phyloP scores from a whole-genome alignment of 2,888 invertebrate genomes.

The Temnothorax rugatulus region DNA sequence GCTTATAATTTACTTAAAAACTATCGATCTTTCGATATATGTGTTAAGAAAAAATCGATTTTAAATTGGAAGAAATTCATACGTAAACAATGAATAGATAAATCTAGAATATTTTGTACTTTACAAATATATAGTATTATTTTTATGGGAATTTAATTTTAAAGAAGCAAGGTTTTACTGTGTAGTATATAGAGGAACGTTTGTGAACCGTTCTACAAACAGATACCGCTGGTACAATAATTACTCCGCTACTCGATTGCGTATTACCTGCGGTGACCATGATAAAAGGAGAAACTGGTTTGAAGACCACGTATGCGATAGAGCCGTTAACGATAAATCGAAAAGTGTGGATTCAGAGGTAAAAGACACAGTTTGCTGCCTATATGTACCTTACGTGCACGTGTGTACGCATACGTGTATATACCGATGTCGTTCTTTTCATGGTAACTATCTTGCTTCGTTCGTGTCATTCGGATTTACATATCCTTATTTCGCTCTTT shows the following conservation, averaged over 20 bases:
- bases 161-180: background rate
- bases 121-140: conserved; percentile 72
- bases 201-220: conserved; percentile 43
- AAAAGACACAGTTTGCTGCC: conserved; percentile 58
- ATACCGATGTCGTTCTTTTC: conserved; percentile 68
- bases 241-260: conserved; percentile 78
- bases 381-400: conserved; percentile 58
- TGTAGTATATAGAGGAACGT: background rate
- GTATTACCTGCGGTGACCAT: conserved; percentile 73
- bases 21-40: background rate
- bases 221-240: conserved; percentile 69
- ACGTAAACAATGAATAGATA: background rate
- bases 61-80: background rate
- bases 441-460: conserved; percentile 78
- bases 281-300: conserved; percentile 82
- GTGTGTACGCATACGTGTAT: conserved; percentile 32
- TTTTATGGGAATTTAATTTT: conserved; percentile 74
- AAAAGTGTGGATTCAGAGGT: conserved; percentile 80
- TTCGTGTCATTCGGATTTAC: conserved; percentile 81
- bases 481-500: conserved; percentile 79
- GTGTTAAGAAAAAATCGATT: background rate
- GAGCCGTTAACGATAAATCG: conserved; percentile 86
- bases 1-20: background rate
- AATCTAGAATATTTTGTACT: conserved; percentile 58
- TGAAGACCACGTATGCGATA: conserved; percentile 81